phyloP scores from a whole-genome alignment of 2,888 invertebrate species.

The Muschampia plurimacula region DNA sequence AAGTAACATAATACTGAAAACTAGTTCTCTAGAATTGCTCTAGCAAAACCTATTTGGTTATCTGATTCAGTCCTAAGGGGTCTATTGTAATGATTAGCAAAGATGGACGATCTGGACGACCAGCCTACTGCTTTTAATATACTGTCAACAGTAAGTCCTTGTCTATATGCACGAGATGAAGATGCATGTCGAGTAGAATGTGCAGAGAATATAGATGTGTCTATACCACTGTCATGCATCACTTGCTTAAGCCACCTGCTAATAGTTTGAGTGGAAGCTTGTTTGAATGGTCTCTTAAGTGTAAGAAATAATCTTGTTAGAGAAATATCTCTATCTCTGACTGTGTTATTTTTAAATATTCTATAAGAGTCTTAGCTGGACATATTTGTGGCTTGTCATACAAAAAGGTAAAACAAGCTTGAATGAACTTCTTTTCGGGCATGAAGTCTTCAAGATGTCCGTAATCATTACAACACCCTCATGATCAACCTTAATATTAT shows the following conservation, averaged over 20 bases:
- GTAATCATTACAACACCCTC: neutral
- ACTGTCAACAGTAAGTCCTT: slow-evolving; percentile 1
- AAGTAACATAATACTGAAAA: neutral
- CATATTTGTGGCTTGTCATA: neutral
- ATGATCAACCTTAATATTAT: neutral
- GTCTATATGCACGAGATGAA: neutral
- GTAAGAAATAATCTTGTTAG: slow-evolving; percentile 1
- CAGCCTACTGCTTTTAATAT: neutral
- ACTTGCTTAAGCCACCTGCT: slow-evolving; percentile 6
- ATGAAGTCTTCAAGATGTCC: slow-evolving; percentile 1
- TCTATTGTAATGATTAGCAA: neutral
- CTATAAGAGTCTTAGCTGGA: neutral
- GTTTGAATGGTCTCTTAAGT: neutral
- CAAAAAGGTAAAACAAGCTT: neutral
- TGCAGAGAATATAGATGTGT: slow-evolving; percentile 1
- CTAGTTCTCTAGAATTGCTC: neutral
- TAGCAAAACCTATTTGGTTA: neutral
- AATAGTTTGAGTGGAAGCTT: neutral
- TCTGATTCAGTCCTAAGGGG: neutral
- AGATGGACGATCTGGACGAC: neutral
- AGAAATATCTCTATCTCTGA: neutral
- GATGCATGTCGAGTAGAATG: slow-evolving; percentile 4
- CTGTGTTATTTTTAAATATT: neutral
- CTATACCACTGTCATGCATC: slow-evolving; percentile 4
- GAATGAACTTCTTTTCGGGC: neutral